Conservation (phyloP, 2,113 vertebrate genomes). For the Tyrannus savana region DNA sequence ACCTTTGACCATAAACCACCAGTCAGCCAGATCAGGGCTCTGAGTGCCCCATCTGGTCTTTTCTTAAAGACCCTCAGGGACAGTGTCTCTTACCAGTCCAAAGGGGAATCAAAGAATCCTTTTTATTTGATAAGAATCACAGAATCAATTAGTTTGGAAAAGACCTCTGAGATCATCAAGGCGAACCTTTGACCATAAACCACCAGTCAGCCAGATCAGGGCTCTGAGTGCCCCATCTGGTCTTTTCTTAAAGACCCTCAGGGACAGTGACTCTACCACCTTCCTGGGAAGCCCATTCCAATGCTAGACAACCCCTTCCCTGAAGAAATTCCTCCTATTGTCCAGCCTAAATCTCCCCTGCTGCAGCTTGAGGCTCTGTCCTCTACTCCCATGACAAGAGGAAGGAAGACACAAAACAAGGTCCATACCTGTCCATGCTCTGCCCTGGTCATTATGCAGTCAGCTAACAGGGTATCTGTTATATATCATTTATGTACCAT, state of each 20-base stretch:
- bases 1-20: background rate
- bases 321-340: background rate
- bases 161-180: background rate
- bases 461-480: background rate
- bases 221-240: background rate
- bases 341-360: background rate
- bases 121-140: background rate
- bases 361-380: background rate
- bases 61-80: background rate
- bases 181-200: background rate
- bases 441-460: background rate
- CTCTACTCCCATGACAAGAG: background rate
- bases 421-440: background rate
- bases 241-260: background rate
- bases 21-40: background rate
- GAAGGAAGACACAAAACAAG: background rate
- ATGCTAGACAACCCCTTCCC: background rate
- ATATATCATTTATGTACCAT: slow-evolving; percentile 50
- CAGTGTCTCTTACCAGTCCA: background rate
- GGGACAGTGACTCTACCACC: background rate
- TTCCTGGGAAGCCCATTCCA: background rate
- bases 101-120: background rate
- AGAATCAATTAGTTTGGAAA: background rate
- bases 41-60: background rate
- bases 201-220: background rate